Base-by-base conservation (phyloP, 2,797 vertebrate genomes). In the Lophius americanus region DNA sequence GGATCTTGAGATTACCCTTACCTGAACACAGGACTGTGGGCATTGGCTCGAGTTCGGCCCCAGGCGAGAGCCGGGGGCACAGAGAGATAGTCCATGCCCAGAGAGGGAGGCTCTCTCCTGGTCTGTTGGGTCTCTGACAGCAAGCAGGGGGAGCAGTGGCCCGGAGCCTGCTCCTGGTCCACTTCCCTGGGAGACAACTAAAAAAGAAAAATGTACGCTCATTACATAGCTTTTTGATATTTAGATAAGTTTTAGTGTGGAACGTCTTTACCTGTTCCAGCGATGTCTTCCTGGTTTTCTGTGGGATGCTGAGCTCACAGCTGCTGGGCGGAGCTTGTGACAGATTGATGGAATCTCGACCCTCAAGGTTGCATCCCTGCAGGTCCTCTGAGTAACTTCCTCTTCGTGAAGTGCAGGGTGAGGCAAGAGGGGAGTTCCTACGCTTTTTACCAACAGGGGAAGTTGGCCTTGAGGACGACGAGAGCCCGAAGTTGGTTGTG, bases 11-110 rank as follows among this genome's bases (percentile, higher is more conserved):
- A 39, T 9, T 41, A 35, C 81, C 14, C 84, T 86, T 90, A 94
- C 96, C 96, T 96, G 93, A 98, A 98, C 36, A 98, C 85, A 55
- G 96, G 96, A 73, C 96, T 97, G 85, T 97, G 96, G 53, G 95
- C 94, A 9, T 92, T 96, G 72, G 95, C 93, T 41, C 96, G 91
- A 56, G 95, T 94, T 84, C 96, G 90, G 14, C 95, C 95, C 96
- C 96, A 98, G 61, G 94, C 93, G 47, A 98, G 83, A 9, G 96
- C 93, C 8, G 95, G 94, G 7, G 96, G 96, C 36, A 98, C 96
- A 9, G 95, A 95, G 75, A 98, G 92, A 82, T 98, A 98, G 87
- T 98, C 95, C 96, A 98, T 98, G 64, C 95, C 92, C 59, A 92
- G 56, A 0, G 89, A 67, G 6, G 86, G 81, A 9, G 83, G 78